Percentiles rank a stretch among this genome's conserved stretches.
These are phyloP conservation scores for Pseudococcus jackbeardsleyi DNA, from an alignment of 2,888 invertebrate species.

Conservation along the genomic window DNA sequence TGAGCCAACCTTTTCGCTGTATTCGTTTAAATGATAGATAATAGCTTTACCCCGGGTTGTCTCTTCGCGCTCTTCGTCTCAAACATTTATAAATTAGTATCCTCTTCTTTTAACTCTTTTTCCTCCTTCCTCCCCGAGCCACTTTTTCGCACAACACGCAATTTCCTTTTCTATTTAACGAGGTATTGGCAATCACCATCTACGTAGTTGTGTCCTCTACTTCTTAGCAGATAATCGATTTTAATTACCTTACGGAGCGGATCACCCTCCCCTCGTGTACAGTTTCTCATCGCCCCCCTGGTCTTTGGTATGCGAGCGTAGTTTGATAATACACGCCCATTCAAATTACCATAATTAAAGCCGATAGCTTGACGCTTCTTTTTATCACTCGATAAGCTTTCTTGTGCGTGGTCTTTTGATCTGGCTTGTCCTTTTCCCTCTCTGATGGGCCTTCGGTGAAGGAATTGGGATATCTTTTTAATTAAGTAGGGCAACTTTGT, in stretches of 20 bases:
- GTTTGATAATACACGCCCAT: slow-evolving; percentile 18
- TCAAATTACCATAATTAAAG: slow-evolving; percentile 19
- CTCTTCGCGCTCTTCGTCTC: background rate
- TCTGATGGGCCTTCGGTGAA: background rate
- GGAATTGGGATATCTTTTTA: background rate
- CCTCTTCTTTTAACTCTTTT: slow-evolving; percentile 11
- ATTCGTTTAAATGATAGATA: slow-evolving; percentile 41
- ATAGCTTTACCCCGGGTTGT: slow-evolving; percentile 23
- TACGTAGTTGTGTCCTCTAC: background rate
- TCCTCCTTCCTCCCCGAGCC: background rate
- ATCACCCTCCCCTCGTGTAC: background rate
- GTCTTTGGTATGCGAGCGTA: background rate
- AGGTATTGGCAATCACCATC: slow-evolving; percentile 12
- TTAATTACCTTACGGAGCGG: background rate
- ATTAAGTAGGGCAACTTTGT: background rate
- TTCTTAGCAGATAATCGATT: slow-evolving; percentile 2
- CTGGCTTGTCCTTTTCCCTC: background rate
- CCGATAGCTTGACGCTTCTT: slow-evolving; percentile 14
- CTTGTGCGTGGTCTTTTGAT: background rate
- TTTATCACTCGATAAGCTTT: slow-evolving; percentile 6
- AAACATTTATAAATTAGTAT: slow-evolving; percentile 14
- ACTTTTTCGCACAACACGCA: slow-evolving; percentile 1
- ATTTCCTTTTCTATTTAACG: background rate
- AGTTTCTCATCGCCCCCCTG: background rate
- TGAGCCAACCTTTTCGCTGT: slow-evolving; percentile 38